Evolutionary conservation across 2,888 invertebrate genomes (phyloP).

Genomic region (Thyatira batis): DNA sequence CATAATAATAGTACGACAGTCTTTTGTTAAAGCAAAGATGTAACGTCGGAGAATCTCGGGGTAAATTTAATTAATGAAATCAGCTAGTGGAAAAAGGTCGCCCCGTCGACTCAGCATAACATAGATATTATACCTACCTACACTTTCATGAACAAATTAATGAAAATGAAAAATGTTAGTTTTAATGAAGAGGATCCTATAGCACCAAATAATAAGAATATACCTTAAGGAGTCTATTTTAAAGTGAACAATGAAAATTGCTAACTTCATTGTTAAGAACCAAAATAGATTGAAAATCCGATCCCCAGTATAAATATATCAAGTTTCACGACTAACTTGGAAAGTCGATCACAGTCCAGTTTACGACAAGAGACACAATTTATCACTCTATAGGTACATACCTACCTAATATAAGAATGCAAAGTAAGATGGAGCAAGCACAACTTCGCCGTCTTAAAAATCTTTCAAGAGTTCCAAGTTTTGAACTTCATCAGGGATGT

Average conservation of each 20-base stretch:
- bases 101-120: constrained; percentile 12
- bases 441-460: neutral
- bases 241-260: neutral
- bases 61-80: constrained; percentile 45
- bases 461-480: neutral
- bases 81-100: constrained; percentile 33
- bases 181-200: no score
- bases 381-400: constrained; percentile 37
- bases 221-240: neutral
- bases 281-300: constrained; percentile 6
- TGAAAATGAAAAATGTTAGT: neutral
- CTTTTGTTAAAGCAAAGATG: constrained; percentile 24
- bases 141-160: neutral
- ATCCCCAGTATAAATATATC: constrained; percentile 27
- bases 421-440: constrained; percentile 24
- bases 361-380: constrained; percentile 32
- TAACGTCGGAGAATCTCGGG: constrained; percentile 18
- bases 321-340: constrained; percentile 29
- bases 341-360: constrained; percentile 30
- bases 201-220: no score
- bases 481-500: constrained; percentile 2
- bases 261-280: neutral
- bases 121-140: constrained; percentile 12
- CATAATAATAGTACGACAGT: constrained; percentile 36
- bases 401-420: constrained; percentile 41